Percentiles rank a stretch among this genome's conserved stretches.
phyloP scores from a whole-genome alignment of 2,888 invertebrate species.

The Endotricha flammealis region DNA sequence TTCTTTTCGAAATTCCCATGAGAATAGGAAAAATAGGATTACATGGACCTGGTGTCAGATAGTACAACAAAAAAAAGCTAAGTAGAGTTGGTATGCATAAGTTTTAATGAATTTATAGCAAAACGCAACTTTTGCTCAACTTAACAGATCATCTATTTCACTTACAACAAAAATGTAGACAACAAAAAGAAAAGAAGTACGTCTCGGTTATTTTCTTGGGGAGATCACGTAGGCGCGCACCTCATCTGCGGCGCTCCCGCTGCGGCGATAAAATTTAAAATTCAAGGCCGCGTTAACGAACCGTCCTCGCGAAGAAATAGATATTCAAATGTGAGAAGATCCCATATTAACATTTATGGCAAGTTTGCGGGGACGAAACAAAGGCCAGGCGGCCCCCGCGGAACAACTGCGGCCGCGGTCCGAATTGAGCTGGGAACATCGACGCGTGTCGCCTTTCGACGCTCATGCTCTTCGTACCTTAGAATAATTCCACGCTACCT shows the following conservation, averaged over 20 bases:
- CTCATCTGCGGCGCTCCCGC: constrained; percentile 69
- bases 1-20: no score
- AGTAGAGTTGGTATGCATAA: no score
- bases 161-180: constrained; percentile 47
- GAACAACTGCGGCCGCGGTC: constrained; percentile 3
- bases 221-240: constrained; percentile 75
- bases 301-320: constrained; percentile 77
- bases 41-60: no score
- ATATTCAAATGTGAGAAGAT: constrained; percentile 77
- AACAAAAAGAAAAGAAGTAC: constrained; percentile 63
- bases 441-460: neutral
- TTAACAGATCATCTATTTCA: constrained; percentile 37
- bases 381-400: constrained; percentile 48
- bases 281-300: constrained; percentile 79
- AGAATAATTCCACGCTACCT: neutral
- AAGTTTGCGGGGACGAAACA: constrained; percentile 76
- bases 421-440: constrained; percentile 8
- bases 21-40: no score
- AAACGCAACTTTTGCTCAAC: constrained; percentile 2
- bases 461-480: neutral
- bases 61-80: no score
- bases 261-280: constrained; percentile 77
- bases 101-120: no score
- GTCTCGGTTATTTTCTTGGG: constrained; percentile 63
- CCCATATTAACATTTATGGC: constrained; percentile 79